A percentile compares a stretch with the other conserved stretches of the same genome.
Evolutionary conservation across 2,888 invertebrate species (phyloP).

Genomic region (Tholera decimalis): DNA sequence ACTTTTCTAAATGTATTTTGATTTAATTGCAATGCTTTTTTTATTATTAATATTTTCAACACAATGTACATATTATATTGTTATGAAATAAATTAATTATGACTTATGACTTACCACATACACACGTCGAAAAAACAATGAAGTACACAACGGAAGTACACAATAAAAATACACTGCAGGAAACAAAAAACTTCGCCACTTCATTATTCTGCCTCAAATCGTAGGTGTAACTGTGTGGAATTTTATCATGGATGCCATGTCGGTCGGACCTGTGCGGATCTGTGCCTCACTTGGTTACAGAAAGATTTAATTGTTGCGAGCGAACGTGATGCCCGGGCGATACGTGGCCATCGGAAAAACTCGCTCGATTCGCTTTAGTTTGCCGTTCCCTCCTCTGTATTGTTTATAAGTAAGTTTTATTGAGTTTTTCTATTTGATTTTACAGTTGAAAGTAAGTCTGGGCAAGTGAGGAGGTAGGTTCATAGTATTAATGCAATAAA

Average conservation of each 20-base stretch:
- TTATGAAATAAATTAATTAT: too few relatives aligned
- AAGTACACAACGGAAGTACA: conserved; percentile 7
- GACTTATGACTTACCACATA: not conserved
- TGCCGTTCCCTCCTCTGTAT: conserved; percentile 34
- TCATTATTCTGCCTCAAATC: conserved; percentile 55
- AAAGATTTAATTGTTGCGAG: conserved; percentile 79
- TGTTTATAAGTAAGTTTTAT: conserved; percentile 48
- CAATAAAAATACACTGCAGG: conserved; percentile 3
- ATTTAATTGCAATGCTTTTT: too few relatives aligned
- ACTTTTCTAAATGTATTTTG: too few relatives aligned
- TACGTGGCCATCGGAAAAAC: conserved; percentile 65
- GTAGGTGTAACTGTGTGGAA: conserved; percentile 55
- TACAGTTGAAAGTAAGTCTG: not conserved
- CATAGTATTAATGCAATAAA: too few relatives aligned
- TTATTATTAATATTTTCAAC: too few relatives aligned
- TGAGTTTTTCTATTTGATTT: conserved; percentile 30
- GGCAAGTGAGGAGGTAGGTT: not conserved
- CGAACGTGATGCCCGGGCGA: conserved; percentile 71
- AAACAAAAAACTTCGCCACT: conserved; percentile 19
- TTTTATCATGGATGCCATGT: conserved; percentile 55
- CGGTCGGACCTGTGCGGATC: conserved; percentile 51
- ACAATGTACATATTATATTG: too few relatives aligned
- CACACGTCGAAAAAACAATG: not conserved
- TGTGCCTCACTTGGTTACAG: conserved; percentile 62
- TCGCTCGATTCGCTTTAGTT: conserved; percentile 53